A percentile compares a stretch with the other conserved stretches of the same genome.
Conservation (phyloP, 2,888 invertebrate genomes). For the Caenorhabditis doughertyi region DNA sequence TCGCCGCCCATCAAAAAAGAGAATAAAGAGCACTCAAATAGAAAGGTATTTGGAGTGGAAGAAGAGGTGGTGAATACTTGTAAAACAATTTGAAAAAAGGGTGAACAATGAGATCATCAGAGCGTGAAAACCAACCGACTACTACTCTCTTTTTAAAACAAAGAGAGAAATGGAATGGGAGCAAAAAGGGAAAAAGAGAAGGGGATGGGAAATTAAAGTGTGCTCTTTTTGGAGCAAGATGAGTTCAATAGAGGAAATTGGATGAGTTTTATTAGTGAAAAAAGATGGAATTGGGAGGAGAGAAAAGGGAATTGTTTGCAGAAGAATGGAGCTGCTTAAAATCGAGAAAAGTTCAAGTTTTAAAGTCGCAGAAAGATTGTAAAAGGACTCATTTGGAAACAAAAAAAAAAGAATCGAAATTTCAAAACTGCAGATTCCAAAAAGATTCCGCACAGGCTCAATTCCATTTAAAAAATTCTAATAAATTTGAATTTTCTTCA, state of each 20-base stretch:
- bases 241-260: neutral
- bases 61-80: neutral
- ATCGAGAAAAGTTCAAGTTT: too few species aligned
- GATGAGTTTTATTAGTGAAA: neutral
- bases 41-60: neutral
- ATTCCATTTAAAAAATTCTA: too few species aligned
- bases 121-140: slow-evolving; percentile 36
- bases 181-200: neutral
- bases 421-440: too few species aligned
- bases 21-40: slow-evolving; percentile 38
- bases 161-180: neutral
- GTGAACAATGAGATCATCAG: slow-evolving; percentile 48
- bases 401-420: too few species aligned
- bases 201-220: neutral
- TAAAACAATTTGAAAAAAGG: slow-evolving; percentile 58
- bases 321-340: too few species aligned
- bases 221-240: neutral
- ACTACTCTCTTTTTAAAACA: neutral
- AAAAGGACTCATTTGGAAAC: too few species aligned
- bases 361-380: too few species aligned
- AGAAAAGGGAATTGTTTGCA: too few species aligned
- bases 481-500: too few species aligned
- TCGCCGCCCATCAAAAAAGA: slow-evolving; percentile 1
- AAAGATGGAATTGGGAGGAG: too few species aligned
- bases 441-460: too few species aligned